phyloP scores from a whole-genome alignment of 2,888 invertebrate genomes.

The Philhelius pedissequus region DNA sequence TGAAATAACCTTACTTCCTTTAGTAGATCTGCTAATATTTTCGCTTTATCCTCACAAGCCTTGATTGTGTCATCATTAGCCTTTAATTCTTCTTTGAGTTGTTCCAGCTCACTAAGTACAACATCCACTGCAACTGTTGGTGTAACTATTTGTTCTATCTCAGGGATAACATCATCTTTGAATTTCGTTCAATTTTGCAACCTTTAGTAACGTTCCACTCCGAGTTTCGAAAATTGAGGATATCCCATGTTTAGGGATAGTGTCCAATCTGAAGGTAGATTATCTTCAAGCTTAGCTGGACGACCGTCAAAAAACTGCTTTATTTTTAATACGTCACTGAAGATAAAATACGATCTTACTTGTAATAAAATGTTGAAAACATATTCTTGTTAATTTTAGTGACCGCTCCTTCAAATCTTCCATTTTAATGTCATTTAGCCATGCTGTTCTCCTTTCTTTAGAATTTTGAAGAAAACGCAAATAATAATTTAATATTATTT shows the following conservation, averaged over 20 bases:
- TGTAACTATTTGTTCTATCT: background rate
- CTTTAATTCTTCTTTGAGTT: background rate
- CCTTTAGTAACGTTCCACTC: too few relatives aligned
- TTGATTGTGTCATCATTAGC: background rate
- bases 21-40: background rate
- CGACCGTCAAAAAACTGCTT: background rate
- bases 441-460: slow-evolving; percentile 1
- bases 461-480: too few relatives aligned
- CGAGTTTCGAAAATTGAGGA: too few relatives aligned
- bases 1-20: too few relatives aligned
- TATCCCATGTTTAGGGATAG: too few relatives aligned
- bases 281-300: background rate
- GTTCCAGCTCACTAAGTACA: background rate
- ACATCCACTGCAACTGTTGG: background rate
- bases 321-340: background rate
- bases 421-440: background rate
- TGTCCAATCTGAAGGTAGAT: background rate
- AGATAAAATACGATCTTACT: background rate
- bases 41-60: background rate
- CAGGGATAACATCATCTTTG: background rate
- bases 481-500: background rate
- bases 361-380: slow-evolving; percentile 3
- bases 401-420: background rate
- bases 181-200: background rate
- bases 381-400: background rate